Percentiles rank a stretch among this genome's conserved stretches.
These are phyloP conservation scores for Mesorhabditis spiculigera DNA, from an alignment of 2,888 invertebrate genomes.

Conservation along the genomic window DNA sequence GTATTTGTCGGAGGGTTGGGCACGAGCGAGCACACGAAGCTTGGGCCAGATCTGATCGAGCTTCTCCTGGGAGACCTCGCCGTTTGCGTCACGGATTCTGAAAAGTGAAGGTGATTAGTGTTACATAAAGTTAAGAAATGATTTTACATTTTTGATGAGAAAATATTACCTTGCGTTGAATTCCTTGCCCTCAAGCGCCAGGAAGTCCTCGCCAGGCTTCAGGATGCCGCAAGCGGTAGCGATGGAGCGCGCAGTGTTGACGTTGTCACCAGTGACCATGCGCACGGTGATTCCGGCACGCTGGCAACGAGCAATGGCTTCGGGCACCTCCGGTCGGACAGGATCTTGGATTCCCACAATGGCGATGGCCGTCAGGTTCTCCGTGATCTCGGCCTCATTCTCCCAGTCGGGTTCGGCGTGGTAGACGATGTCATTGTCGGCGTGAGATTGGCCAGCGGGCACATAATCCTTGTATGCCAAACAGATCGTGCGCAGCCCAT, in stretches of 20 bases:
- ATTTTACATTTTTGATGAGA: too few species aligned
- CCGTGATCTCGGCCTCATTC: slow-evolving; percentile 75
- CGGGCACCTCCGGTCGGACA: slow-evolving; percentile 63
- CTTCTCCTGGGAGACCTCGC: slow-evolving; percentile 77
- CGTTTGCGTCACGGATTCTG: slow-evolving; percentile 50
- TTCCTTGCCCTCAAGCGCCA: slow-evolving; percentile 94
- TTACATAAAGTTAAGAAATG: not conserved
- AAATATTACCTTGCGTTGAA: slow-evolving; percentile 75
- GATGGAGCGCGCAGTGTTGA: slow-evolving; percentile 95
- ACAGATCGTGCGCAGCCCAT: slow-evolving; percentile 63
- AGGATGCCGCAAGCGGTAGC: slow-evolving; percentile 86
- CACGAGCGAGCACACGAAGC: slow-evolving; percentile 87
- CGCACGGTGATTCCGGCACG: slow-evolving; percentile 94
- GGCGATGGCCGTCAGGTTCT: slow-evolving; percentile 61
- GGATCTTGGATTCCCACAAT: slow-evolving; percentile 62
- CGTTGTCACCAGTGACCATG: slow-evolving; percentile 99
- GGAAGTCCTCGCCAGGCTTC: slow-evolving; percentile 86
- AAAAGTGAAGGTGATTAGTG: not conserved
- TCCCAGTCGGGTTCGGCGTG: slow-evolving; percentile 67
- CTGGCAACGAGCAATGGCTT: slow-evolving; percentile 91
- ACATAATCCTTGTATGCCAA: slow-evolving; percentile 61
- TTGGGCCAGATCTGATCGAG: slow-evolving; percentile 89
- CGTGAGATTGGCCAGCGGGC: slow-evolving; percentile 24
- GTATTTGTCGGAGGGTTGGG: slow-evolving; percentile 97
- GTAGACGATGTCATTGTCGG: slow-evolving; percentile 32